These are phyloP conservation scores for Xanthorhoe spadicearia DNA, from an alignment of 2,888 invertebrate species.

Conservation along the genomic window DNA sequence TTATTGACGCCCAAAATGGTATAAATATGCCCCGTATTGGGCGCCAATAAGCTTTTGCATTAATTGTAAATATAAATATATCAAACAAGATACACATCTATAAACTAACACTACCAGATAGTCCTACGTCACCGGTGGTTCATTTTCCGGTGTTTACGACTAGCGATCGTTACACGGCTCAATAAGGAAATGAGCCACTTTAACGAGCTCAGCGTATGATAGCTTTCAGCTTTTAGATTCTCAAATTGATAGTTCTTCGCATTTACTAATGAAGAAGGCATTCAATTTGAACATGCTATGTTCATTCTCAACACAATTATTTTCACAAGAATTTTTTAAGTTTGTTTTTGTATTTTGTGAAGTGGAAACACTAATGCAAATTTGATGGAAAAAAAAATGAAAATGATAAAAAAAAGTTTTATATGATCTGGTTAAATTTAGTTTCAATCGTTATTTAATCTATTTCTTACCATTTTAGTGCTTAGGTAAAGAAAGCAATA, in stretches of 20 bases:
- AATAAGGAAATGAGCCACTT: slow-evolving; percentile 48
- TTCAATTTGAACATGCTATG: neutral
- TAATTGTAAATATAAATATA: neutral
- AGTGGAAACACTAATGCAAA: too few relatives aligned
- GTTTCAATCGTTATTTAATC: neutral
- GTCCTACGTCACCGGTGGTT: slow-evolving; percentile 24
- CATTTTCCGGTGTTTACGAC: slow-evolving; percentile 49
- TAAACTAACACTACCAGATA: neutral
- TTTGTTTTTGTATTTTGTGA: too few relatives aligned
- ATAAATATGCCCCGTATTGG: neutral
- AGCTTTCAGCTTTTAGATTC: slow-evolving; percentile 26
- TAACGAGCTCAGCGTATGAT: slow-evolving; percentile 37
- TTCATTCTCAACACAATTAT: neutral
- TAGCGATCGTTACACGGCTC: slow-evolving; percentile 34
- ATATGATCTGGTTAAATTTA: too few relatives aligned
- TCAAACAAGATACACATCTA: neutral
- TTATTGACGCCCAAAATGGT: too few relatives aligned
- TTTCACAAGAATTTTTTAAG: too few relatives aligned
- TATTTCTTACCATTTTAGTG: neutral
- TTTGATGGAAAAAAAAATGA: too few relatives aligned
- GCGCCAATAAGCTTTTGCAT: slow-evolving; percentile 5
- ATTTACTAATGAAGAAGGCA: slow-evolving; percentile 5
- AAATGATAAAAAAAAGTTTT: too few relatives aligned
- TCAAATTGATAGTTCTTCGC: slow-evolving; percentile 27
- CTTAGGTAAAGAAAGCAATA: neutral